A percentile compares a stretch with the other conserved stretches of the same genome.
Evolutionary conservation across 2,888 invertebrate genomes (phyloP).

Genomic region (Sarcophaga rosellei): DNA sequence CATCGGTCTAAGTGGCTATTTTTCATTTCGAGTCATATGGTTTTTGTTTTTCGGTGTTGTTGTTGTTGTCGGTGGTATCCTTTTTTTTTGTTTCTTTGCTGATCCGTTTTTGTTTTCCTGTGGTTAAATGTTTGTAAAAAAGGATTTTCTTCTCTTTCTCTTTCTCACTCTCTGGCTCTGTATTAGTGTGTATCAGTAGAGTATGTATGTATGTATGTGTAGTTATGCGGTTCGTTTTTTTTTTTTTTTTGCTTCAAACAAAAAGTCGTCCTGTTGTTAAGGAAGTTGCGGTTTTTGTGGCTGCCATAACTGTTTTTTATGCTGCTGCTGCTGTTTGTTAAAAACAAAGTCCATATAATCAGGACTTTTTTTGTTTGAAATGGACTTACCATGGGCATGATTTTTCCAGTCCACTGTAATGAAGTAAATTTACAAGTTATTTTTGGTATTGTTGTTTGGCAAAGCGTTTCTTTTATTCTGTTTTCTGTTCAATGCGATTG

Average conservation of each 20-base stretch:
- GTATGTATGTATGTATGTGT: too few species aligned
- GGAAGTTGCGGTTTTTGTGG: constrained; percentile 67
- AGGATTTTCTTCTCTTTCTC: constrained; percentile 12
- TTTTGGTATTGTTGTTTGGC: not conserved
- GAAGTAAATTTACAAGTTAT: constrained; percentile 31
- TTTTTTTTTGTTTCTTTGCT: too few species aligned
- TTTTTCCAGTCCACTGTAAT: constrained; percentile 2
- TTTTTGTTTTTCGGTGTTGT: constrained; percentile 7
- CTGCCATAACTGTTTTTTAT: constrained; percentile 41
- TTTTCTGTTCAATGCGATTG: too few species aligned
- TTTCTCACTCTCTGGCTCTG: not conserved
- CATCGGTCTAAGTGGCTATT: constrained; percentile 74
- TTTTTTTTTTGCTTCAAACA: constrained; percentile 8
- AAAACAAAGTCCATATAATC: not conserved
- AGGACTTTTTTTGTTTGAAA: not conserved
- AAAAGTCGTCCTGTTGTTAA: constrained; percentile 56
- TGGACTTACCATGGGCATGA: not conserved
- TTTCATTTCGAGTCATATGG: constrained; percentile 72
- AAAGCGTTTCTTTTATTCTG: too few species aligned
- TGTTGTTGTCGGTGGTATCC: constrained; percentile 9
- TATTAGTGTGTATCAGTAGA: not conserved
- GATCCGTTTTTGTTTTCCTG: constrained; percentile 32
- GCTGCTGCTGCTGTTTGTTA: too few species aligned
- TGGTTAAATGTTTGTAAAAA: constrained; percentile 48
- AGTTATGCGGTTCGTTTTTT: too few species aligned